Evolutionary conservation across 2,113 vertebrate genomes (phyloP).

Genomic region (Ochotona princeps): DNA sequence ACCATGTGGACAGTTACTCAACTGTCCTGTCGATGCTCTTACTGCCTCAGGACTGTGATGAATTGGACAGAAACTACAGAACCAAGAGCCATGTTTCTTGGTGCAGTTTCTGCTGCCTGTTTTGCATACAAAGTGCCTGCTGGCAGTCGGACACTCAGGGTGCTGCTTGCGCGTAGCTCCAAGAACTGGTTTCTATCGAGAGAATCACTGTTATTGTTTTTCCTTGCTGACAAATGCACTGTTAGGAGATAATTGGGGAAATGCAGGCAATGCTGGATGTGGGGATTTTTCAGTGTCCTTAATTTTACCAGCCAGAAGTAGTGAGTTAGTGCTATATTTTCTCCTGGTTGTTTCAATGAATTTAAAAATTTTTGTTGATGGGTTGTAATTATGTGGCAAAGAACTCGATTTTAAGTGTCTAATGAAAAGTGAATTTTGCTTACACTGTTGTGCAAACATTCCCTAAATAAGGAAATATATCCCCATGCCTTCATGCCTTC

Average conservation of each 20-base stretch:
- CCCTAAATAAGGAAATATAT: neutral
- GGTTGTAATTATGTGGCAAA: neutral
- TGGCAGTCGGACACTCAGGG: neutral
- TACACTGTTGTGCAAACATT: neutral
- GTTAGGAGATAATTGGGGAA: neutral
- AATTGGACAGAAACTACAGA: constrained; percentile 29
- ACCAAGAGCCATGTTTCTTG: neutral
- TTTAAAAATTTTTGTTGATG: neutral
- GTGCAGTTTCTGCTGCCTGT: neutral
- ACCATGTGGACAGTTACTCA: neutral
- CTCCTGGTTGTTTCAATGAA: neutral
- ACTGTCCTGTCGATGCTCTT: neutral
- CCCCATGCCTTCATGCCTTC: neutral
- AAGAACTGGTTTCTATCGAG: neutral
- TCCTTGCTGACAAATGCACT: neutral
- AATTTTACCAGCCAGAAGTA: neutral
- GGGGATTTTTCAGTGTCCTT: neutral
- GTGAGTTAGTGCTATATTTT: neutral
- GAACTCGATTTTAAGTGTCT: neutral
- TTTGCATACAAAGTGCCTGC: constrained; percentile 15
- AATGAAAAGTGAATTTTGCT: neutral
- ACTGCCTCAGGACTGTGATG: constrained; percentile 36
- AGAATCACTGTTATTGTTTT: neutral
- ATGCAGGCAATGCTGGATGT: neutral
- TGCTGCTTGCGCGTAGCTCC: neutral